A percentile compares a stretch with the other conserved stretches of the same genome.
Conservation (phyloP, 2,888 invertebrate species). For the Lapara coniferarum region DNA sequence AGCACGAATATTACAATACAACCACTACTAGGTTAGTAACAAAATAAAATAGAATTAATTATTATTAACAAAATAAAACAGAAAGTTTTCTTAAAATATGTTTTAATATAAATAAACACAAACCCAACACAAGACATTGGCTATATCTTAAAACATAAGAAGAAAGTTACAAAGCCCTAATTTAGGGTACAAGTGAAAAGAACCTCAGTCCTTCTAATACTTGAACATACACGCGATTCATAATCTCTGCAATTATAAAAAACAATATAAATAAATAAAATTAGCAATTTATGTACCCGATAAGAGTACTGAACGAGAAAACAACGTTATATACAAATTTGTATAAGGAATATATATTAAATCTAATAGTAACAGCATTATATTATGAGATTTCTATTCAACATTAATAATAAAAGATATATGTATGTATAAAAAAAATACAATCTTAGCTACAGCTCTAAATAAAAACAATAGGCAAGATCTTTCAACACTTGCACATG, state of each 20-base stretch:
- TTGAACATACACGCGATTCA: constrained; percentile 60
- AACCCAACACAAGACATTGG: constrained; percentile 82
- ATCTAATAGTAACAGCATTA: constrained; percentile 36
- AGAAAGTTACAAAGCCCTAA: constrained; percentile 81
- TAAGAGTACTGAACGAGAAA: constrained; percentile 37
- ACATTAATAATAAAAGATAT: background rate
- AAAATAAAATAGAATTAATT: constrained; percentile 35
- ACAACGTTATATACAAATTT: constrained; percentile 49
- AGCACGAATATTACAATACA: too few relatives aligned
- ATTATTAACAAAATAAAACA: constrained; percentile 32
- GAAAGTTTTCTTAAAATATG: constrained; percentile 68
- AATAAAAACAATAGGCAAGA: constrained; percentile 32
- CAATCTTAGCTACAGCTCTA: constrained; percentile 8
- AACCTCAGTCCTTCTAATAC: constrained; percentile 81
- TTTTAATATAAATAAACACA: constrained; percentile 82
- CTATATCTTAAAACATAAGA: constrained; percentile 67
- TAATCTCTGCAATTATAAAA: constrained; percentile 38
- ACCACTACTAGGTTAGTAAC: background rate
- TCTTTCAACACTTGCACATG: constrained; percentile 16
- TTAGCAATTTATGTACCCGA: constrained; percentile 36
- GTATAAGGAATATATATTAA: constrained; percentile 34
- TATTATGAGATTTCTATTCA: constrained; percentile 6
- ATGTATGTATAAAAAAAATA: background rate
- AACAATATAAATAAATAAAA: constrained; percentile 12
- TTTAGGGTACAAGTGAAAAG: constrained; percentile 83